Evolutionary conservation across 2,888 invertebrate species (phyloP).

Genomic region (Neoascia interrupta): DNA sequence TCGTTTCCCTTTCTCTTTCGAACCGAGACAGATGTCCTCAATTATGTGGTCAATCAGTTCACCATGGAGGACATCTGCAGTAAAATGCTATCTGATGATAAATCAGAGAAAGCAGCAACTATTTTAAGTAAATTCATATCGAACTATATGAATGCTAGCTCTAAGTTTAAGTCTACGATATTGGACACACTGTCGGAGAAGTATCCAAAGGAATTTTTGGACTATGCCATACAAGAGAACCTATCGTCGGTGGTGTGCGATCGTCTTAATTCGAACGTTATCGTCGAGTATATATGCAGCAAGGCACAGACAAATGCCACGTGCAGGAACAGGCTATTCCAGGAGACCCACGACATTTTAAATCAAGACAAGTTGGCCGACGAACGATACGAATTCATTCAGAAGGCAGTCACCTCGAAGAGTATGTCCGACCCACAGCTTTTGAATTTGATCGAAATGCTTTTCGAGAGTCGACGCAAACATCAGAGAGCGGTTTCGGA

Average conservation of each 20-base stretch:
- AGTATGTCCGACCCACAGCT: conserved; percentile 74
- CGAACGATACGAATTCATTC: conserved; percentile 74
- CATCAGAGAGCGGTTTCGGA: conserved; percentile 74
- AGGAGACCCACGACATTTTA: conserved; percentile 75
- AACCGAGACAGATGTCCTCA: conserved; percentile 69
- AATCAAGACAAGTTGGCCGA: conserved; percentile 73
- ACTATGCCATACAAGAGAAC: conserved; percentile 79
- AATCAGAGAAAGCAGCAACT: conserved; percentile 70
- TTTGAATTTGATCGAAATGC: conserved; percentile 74
- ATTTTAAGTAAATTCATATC: conserved; percentile 75
- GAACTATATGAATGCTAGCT: conserved; percentile 74
- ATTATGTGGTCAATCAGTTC: conserved; percentile 73
- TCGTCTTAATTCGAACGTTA: conserved; percentile 76
- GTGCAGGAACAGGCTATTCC: conserved; percentile 74
- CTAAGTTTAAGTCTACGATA: conserved; percentile 75
- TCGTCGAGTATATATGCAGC: conserved; percentile 77
- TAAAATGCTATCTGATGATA: conserved; percentile 73
- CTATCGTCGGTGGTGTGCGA: conserved; percentile 78
- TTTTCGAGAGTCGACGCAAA: conserved; percentile 71
- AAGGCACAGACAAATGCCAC: conserved; percentile 76
- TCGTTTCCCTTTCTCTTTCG: conserved; percentile 41
- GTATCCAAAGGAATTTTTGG: conserved; percentile 78
- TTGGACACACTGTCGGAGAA: conserved; percentile 78
- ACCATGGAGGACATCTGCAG: conserved; percentile 74
- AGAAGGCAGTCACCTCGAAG: conserved; percentile 72